Evolutionary conservation across 2,797 vertebrate species (phyloP).

Genomic region (Steatocranus sp.): DNA sequence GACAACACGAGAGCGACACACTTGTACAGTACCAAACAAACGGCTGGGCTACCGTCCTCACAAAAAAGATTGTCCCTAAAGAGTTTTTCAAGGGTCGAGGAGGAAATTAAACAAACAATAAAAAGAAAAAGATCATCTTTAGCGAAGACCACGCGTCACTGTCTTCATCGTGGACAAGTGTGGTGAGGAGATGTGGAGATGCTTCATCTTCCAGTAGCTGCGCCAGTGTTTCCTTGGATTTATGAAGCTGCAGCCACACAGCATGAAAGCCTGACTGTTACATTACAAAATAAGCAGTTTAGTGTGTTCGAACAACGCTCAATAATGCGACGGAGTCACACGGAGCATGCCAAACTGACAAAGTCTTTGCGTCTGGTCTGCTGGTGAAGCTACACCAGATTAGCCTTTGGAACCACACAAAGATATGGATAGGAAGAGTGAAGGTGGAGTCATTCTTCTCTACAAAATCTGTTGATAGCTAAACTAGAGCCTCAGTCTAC

Average conservation of each 20-base stretch:
- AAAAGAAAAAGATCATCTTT: conserved; percentile 41
- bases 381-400: conserved; percentile 25
- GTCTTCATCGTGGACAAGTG: not conserved
- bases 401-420: conserved; percentile 21
- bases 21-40: conserved; percentile 86
- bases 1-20: conserved; percentile 53
- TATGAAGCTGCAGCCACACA: not conserved
- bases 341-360: not conserved
- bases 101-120: conserved; percentile 44
- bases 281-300: not conserved
- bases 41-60: conserved; percentile 78
- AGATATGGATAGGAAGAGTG: conserved; percentile 23
- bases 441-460: conserved; percentile 59
- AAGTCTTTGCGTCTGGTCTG: conserved; percentile 71
- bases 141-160: conserved; percentile 22
- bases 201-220: not conserved
- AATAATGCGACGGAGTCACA: not conserved
- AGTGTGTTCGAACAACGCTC: not conserved
- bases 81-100: conserved; percentile 72
- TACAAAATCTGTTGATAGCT: conserved; percentile 73
- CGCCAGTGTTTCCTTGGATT: not conserved
- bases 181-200: not conserved
- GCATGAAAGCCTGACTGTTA: not conserved
- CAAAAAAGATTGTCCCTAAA: conserved; percentile 88
- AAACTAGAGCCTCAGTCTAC: conserved; percentile 84